phyloP scores from a whole-genome alignment of 2,888 invertebrate genomes.

The Euplagia quadripunctaria region DNA sequence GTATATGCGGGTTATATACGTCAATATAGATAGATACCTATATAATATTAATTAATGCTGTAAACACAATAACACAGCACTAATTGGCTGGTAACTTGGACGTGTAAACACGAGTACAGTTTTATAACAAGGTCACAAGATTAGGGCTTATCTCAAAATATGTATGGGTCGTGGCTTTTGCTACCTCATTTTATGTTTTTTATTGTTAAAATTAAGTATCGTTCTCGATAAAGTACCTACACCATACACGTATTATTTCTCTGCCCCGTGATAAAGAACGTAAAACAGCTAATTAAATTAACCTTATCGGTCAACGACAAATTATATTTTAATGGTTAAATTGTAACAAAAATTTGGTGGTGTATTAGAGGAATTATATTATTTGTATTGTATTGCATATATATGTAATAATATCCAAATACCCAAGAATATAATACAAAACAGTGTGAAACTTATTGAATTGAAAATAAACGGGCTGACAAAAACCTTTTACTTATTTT shows the following conservation, averaged over 20 bases:
- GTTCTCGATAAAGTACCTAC: constrained; percentile 31
- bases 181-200: constrained; percentile 49
- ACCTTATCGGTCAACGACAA: constrained; percentile 51
- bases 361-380: neutral
- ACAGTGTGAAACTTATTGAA: constrained; percentile 2
- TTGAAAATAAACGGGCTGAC: neutral
- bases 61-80: constrained; percentile 46
- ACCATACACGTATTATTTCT: constrained; percentile 26
- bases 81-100: constrained; percentile 49
- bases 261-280: constrained; percentile 37
- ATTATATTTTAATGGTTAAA: constrained; percentile 41
- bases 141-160: constrained; percentile 51
- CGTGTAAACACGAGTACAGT: constrained; percentile 46
- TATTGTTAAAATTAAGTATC: constrained; percentile 43
- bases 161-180: constrained; percentile 45
- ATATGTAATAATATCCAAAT: neutral
- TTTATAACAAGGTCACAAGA: constrained; percentile 55
- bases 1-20: constrained; percentile 18
- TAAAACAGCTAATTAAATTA: constrained; percentile 37
- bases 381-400: neutral
- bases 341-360: constrained; percentile 33
- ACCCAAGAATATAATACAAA: neutral
- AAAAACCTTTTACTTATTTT: constrained; percentile 12
- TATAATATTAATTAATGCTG: constrained; percentile 49
- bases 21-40: constrained; percentile 42